A percentile compares a stretch with the other conserved stretches of the same genome.
Evolutionary conservation across 2,113 vertebrate species (phyloP).

Genomic region (Gnathonemus longibarbis): DNA sequence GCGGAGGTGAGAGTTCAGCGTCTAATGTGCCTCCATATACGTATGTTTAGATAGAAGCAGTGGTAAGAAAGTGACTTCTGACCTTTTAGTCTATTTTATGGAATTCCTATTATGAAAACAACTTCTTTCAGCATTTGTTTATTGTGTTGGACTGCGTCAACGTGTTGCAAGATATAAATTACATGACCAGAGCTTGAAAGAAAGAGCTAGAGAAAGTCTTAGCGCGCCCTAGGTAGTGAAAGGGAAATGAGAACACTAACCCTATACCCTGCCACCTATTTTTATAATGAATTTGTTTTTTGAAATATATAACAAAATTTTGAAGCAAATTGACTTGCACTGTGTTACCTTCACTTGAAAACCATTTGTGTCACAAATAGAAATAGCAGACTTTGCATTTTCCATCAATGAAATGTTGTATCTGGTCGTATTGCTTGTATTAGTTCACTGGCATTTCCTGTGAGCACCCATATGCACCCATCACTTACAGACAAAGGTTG

Average conservation of each 20-base stretch:
- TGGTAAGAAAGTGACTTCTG: neutral
- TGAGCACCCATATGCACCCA: neutral
- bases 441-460: neutral
- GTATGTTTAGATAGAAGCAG: conserved; percentile 19
- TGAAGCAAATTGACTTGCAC: neutral
- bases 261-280: neutral
- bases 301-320: neutral
- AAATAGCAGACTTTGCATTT: neutral
- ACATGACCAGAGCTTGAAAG: neutral
- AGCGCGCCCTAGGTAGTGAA: neutral
- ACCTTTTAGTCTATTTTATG: neutral
- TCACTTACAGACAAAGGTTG: neutral
- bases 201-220: neutral
- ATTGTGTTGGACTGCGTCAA: neutral
- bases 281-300: neutral
- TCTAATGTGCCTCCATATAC: conserved; percentile 1
- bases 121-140: neutral
- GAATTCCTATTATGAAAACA: neutral
- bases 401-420: neutral
- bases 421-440: neutral
- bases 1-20: conserved; percentile 9
- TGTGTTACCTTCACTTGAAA: neutral
- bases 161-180: neutral
- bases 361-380: neutral
- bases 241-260: neutral